Base-by-base conservation (phyloP, 2,113 vertebrate species). In the Macquaria australasica region DNA sequence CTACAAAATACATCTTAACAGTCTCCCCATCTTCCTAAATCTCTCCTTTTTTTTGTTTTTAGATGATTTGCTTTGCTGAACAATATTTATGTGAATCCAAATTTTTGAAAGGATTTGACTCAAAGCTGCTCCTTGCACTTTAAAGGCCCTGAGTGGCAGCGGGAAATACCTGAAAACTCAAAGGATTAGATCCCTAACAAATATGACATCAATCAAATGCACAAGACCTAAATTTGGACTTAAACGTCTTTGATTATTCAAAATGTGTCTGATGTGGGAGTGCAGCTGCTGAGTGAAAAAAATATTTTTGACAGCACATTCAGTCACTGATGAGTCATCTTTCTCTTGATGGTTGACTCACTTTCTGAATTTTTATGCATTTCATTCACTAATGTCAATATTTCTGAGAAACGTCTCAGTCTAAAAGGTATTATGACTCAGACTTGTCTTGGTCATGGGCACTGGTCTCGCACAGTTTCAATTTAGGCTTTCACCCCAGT, bases 291-390 rank as follows among this genome's bases (percentile, higher is more conserved):
- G 71, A 88, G 62, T 58, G 2, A 69, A 53, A 66, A 75, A 68
- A 53, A 25, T n/a, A 18, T 45, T 41, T 75, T n/a, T 86, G 62
- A 78, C 45, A 72, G 77, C 37, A 76, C 43, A 66, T 69, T 69
- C 34, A 71, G 56, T 73, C 66, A 23, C 28, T 77, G 43, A 59
- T 87, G 81, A 90, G n/a, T 84, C 74, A 87, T 86, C 39, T 69
- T 50, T 82, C 74, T 41, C 63, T 66, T n/a, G 41, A 70, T n/a
- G 53, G 50, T 73, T 56, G 73, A 60, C 11, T 51, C 12, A 48
- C 21, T 41, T 34, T 14, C 51, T 59, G 67, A 34, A 34, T 59
- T 39, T 78, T 73, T 85, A 20, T 83, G 25, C 6, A 59, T 50
- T 81, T 66, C 28, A 50, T 28, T 37, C 41, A 43, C 18, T 16